phyloP scores from a whole-genome alignment of 2,797 vertebrate genomes.

The Sebastes taczanowskii region DNA sequence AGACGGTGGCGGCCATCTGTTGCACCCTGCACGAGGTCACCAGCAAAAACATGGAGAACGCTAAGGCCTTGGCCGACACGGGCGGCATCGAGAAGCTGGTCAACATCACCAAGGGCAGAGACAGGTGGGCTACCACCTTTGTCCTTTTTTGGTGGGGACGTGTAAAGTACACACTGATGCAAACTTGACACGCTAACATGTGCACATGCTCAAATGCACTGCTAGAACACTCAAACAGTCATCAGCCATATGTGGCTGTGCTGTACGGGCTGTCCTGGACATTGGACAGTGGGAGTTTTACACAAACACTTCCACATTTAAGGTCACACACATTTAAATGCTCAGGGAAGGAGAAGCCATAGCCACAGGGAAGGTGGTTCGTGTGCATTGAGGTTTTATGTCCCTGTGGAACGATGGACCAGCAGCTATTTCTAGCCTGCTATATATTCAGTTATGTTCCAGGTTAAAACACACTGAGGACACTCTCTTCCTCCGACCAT shows the following conservation, averaged over 20 bases:
- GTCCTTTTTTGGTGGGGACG: not conserved
- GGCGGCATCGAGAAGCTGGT: conserved; percentile 98
- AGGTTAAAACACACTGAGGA: conserved; percentile 46
- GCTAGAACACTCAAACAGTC: not conserved
- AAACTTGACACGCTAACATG: not conserved
- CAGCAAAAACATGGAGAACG: conserved; percentile 99
- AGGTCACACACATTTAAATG: conserved; percentile 10
- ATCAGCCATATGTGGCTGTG: not conserved
- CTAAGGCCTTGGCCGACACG: conserved; percentile 94
- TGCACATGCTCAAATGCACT: not conserved
- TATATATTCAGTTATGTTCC: conserved; percentile 57
- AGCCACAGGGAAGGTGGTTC: conserved; percentile 60
- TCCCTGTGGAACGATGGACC: conserved; percentile 56
- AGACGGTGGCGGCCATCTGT: conserved; percentile 95
- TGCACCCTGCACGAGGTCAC: conserved; percentile 98
- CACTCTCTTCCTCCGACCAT: conserved; percentile 25
- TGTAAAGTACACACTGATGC: not conserved
- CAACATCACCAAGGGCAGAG: conserved; percentile 95
- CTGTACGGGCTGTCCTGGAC: conserved; percentile 13
- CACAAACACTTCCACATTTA: conserved; percentile 6
- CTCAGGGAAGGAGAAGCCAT: conserved; percentile 1
- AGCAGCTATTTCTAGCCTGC: conserved; percentile 61
- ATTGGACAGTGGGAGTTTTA: not conserved
- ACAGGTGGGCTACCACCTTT: conserved; percentile 85
- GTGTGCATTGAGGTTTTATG: conserved; percentile 45